phyloP scores from a whole-genome alignment of 2,888 invertebrate genomes.

The Pseudanteris insignis region DNA sequence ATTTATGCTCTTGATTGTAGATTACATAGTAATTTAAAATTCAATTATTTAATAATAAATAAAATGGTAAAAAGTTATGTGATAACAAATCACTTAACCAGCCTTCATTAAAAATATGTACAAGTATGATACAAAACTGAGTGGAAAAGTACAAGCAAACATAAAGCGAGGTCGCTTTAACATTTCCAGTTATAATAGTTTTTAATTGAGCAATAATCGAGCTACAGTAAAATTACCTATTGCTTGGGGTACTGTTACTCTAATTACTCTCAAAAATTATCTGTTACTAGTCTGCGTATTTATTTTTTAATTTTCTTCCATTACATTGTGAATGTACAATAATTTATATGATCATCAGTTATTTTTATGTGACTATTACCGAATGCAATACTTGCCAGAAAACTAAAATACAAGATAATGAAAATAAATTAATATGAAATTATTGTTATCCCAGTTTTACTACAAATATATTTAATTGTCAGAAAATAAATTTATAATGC shows the following conservation, averaged over 20 bases:
- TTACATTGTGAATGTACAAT: constrained; percentile 27
- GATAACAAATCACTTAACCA: constrained; percentile 32
- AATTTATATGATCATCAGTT: constrained; percentile 30
- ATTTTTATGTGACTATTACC: constrained; percentile 39
- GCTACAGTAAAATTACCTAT: neutral
- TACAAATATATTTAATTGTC: neutral
- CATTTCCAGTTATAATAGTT: constrained; percentile 1
- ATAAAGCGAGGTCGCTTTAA: constrained; percentile 6
- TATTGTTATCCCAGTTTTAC: constrained; percentile 30
- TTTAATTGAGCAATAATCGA: constrained; percentile 1
- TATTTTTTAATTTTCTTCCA: constrained; percentile 32
- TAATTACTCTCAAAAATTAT: constrained; percentile 11
- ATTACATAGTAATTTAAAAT: no score
- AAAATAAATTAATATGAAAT: constrained; percentile 34
- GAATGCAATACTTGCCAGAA: constrained; percentile 42
- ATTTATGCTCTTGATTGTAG: constrained; percentile 28
- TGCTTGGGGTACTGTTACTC: constrained; percentile 3
- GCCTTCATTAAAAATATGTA: constrained; percentile 27
- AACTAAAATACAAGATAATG: constrained; percentile 41
- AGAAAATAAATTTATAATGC: neutral
- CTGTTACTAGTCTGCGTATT: constrained; percentile 32
- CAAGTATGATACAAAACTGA: constrained; percentile 6
- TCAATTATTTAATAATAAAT: no score
- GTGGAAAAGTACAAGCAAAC: constrained; percentile 7
- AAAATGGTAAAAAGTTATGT: no score